Evolutionary conservation across 2,113 vertebrate species (phyloP).

Genomic region (Fulmarus glacialis): DNA sequence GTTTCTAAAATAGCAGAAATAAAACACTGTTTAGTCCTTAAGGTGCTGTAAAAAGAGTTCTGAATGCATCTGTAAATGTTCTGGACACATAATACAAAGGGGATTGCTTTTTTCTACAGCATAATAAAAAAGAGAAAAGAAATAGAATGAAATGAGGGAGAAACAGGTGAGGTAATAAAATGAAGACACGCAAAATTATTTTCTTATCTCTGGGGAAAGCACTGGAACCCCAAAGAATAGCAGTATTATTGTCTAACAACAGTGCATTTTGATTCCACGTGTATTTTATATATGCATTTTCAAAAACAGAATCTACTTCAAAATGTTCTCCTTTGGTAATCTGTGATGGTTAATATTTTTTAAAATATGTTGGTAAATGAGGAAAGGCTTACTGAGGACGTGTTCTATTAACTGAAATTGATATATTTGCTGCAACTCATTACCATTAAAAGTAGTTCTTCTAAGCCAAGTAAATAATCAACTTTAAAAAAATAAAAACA

Average conservation of each 20-base stretch:
- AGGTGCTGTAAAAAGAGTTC: constrained; percentile 5
- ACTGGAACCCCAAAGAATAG: neutral
- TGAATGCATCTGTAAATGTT: constrained; percentile 38
- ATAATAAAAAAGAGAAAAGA: neutral
- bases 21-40: constrained; percentile 22
- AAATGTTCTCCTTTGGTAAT: neutral
- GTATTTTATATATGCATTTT: neutral
- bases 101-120: neutral
- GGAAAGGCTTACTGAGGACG: accelerated
- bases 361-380: neutral
- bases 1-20: constrained; percentile 39
- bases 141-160: constrained; percentile 5
- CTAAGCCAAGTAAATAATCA: neutral
- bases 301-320: neutral
- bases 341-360: neutral
- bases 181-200: neutral
- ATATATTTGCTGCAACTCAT: neutral
- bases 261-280: neutral
- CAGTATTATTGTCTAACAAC: neutral
- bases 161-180: constrained; percentile 18
- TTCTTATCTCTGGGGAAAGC: neutral
- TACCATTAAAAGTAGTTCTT: neutral
- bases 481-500: neutral
- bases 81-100: neutral
- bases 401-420: neutral